Evolutionary conservation across 2,797 vertebrate species (phyloP).

Genomic region (Megalops cyprinoides): DNA sequence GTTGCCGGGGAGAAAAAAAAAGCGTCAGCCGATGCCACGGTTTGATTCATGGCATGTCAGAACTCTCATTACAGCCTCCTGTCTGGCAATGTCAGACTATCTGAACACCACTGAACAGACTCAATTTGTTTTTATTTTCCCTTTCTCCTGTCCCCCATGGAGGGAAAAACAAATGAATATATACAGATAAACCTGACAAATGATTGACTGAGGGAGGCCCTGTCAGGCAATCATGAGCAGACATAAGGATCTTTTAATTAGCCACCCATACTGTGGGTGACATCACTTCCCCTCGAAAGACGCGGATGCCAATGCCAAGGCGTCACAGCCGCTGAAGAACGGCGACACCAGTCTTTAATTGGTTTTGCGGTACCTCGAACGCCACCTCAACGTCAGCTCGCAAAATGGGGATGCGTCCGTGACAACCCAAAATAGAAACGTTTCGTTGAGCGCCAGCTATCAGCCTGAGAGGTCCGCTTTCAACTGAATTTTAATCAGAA

Average conservation of each 20-base stretch:
- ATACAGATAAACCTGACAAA: background rate
- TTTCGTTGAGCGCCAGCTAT: background rate
- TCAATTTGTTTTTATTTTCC: background rate
- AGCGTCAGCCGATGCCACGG: background rate
- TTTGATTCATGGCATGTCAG: constrained; percentile 36
- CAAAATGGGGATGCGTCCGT: background rate
- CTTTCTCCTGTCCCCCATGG: background rate
- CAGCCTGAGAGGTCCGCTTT: background rate
- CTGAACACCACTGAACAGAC: background rate
- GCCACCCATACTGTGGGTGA: background rate
- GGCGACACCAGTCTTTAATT: background rate
- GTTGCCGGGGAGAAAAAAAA: background rate
- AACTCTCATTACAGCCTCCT: constrained; percentile 26
- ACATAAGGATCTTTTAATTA: constrained; percentile 1
- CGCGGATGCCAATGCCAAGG: no score
- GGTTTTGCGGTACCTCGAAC: background rate
- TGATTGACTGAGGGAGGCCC: background rate
- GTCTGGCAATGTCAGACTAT: constrained; percentile 5
- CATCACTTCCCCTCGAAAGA: background rate
- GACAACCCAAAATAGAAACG: background rate
- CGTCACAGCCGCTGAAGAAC: no score
- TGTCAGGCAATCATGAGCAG: constrained; percentile 4
- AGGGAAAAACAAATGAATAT: background rate
- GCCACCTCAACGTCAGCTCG: background rate
- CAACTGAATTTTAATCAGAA: background rate